Base-by-base conservation (phyloP, 2,797 vertebrate species). In the Pteropus rufus region DNA sequence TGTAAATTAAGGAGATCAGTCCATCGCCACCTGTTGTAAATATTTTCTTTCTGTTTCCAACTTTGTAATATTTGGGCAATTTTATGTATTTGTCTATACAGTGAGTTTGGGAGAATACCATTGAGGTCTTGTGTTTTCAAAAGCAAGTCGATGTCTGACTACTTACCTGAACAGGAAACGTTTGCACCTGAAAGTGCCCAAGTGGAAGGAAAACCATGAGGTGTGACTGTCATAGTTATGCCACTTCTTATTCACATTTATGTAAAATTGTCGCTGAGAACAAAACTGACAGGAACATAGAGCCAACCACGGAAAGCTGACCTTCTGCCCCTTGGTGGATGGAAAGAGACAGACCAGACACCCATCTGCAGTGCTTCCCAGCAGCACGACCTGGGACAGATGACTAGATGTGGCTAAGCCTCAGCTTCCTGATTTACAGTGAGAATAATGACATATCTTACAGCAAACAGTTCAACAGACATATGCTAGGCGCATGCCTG, bases 141-240 rank as follows among this genome's bases (percentile, higher is more conserved):
- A 90, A 75, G 19, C 79, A 95, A 92, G 73, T 46, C 29, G 91
- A 26, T 19, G 15, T 34, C 58, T 93, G 58, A 76, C 87, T 81
- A 54, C 88, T 73, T 83, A 41, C 89, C 89, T 86, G 84, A 92
- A 81, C 15, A 93, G 81, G 73, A 97, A 95, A 79, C 56, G 1
- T 56, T 54, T 85, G 41, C n/a, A 31, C 60, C 21, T 62, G 11
- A 44, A 77, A 29, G 7, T 34, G 9, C 75, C 70, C 26, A 12
- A 0, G 39, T 23, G 2, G 46, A 60, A 64, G 56, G 46, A 70
- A 41, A 62, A 44, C 31, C 10, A 2, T 14, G 5, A 44, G 41
- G 26, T 24, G 2, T 6, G 46, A 10, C 18, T 24, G 29, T 52
- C 44, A 34, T 18, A 52, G 39, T 10, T 0, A 0, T 10, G 21